Percentiles rank a stretch among this genome's conserved stretches.
Conservation (phyloP, 2,113 vertebrate species). For the Pollimyrus isidori region DNA sequence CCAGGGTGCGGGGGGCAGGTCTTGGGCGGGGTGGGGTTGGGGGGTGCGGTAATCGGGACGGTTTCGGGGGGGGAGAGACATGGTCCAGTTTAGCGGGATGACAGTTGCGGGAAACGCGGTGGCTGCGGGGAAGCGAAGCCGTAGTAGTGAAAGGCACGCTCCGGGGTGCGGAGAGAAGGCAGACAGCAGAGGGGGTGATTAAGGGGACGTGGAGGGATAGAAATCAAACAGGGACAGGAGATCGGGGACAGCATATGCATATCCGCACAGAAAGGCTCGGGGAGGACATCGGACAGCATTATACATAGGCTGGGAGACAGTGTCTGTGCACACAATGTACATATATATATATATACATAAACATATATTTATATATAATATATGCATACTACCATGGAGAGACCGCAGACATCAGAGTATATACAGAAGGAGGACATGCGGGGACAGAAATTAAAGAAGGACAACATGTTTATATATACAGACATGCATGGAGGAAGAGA, state of each 20-base stretch:
- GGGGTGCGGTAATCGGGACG: neutral
- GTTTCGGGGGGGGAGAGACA: neutral
- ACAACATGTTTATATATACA: neutral
- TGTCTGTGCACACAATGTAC: neutral
- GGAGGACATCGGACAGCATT: neutral
- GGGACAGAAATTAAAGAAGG: too few species aligned
- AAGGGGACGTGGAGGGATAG: neutral
- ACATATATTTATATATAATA: too few species aligned
- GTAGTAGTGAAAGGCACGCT: neutral
- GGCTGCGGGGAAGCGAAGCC: neutral
- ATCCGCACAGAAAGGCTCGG: neutral
- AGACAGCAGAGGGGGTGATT: neutral
- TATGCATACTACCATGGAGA: neutral
- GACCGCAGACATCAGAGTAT: neutral
- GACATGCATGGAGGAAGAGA: neutral
- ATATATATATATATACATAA: too few species aligned
- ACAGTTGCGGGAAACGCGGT: neutral
- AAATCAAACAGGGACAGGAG: neutral
- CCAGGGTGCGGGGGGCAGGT: neutral
- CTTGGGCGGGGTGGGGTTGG: neutral
- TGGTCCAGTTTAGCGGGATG: neutral
- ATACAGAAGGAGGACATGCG: too few species aligned
- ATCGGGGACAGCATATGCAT: neutral
- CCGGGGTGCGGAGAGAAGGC: neutral
- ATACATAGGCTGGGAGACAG: neutral